Evolutionary conservation across 2,797 vertebrate species (phyloP).

Genomic region (Sebastes miniatus): DNA sequence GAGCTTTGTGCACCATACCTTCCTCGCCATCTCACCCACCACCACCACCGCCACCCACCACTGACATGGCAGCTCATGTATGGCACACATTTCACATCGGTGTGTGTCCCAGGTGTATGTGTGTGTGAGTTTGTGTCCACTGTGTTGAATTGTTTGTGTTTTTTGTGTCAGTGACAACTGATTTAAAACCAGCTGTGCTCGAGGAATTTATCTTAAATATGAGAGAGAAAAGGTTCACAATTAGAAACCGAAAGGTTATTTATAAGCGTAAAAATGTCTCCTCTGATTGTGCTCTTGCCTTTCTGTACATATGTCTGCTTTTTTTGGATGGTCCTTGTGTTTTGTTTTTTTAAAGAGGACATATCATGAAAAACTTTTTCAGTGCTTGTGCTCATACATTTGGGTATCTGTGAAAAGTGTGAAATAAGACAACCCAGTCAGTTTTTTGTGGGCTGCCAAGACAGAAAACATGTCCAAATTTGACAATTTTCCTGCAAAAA

Average conservation of each 20-base stretch:
- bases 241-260: neutral
- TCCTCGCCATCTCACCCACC: conserved; percentile 31
- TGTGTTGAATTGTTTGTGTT: conserved; percentile 17
- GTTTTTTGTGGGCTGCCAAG: neutral
- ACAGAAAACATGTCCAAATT: neutral
- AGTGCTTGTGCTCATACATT: neutral
- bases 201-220: neutral
- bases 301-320: conserved; percentile 41
- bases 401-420: neutral
- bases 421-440: neutral
- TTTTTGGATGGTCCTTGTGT: conserved; percentile 2
- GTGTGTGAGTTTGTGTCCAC: conserved; percentile 25
- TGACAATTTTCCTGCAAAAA: neutral
- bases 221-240: neutral
- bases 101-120: conserved; percentile 18
- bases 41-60: conserved; percentile 23
- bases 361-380: neutral
- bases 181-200: neutral
- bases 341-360: neutral
- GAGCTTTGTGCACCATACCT: conserved; percentile 50
- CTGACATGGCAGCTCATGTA: conserved; percentile 6
- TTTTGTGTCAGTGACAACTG: conserved; percentile 3
- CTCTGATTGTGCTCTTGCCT: conserved; percentile 3
- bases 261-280: neutral
- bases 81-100: conserved; percentile 9